Percentiles rank a stretch among this genome's conserved stretches.
phyloP scores from a whole-genome alignment of 2,888 invertebrate genomes.

The Leptinotarsa juncta region DNA sequence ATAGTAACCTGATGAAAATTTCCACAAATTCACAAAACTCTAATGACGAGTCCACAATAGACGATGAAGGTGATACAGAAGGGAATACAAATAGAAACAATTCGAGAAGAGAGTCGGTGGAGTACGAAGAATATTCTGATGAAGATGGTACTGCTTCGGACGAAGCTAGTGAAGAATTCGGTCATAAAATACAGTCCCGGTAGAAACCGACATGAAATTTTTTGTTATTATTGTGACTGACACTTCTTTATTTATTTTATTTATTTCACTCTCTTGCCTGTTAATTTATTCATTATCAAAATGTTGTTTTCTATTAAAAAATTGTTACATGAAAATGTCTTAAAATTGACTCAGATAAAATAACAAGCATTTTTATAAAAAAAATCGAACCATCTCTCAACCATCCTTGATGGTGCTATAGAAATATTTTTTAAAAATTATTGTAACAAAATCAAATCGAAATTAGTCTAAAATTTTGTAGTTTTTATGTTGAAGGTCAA shows the following conservation, averaged over 20 bases:
- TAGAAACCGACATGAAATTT: constrained; percentile 33
- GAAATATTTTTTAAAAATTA: too few relatives aligned
- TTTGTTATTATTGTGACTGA: constrained; percentile 31
- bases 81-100: constrained; percentile 46
- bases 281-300: constrained; percentile 23
- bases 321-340: background rate
- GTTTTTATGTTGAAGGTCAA: too few relatives aligned
- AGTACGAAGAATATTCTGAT: constrained; percentile 53
- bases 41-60: constrained; percentile 58
- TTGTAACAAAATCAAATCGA: too few relatives aligned
- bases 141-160: constrained; percentile 41
- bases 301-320: background rate
- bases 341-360: too few relatives aligned
- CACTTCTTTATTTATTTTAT: constrained; percentile 45
- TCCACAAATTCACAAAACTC: constrained; percentile 60
- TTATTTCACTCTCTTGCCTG: constrained; percentile 45
- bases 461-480: too few relatives aligned
- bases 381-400: too few relatives aligned
- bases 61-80: constrained; percentile 28
- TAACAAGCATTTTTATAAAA: too few relatives aligned
- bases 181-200: constrained; percentile 54
- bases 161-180: constrained; percentile 46
- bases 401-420: too few relatives aligned
- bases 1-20: constrained; percentile 62
- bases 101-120: constrained; percentile 42